Base-by-base conservation (phyloP, 2,888 invertebrate genomes). In the Chorisops tibialis region DNA sequence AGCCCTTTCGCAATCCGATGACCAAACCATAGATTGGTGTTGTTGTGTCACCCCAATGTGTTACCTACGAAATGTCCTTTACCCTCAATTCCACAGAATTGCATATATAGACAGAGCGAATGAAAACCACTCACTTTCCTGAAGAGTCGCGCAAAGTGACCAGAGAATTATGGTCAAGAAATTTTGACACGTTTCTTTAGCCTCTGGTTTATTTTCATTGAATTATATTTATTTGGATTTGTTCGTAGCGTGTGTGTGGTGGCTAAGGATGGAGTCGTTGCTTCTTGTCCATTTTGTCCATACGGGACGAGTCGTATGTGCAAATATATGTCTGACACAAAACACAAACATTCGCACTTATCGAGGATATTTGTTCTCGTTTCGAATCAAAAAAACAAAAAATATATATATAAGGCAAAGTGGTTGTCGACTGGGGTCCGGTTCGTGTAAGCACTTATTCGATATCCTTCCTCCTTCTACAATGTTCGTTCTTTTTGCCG, bases 181-280 rank as follows among this genome's bases (percentile, higher is more conserved):
- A 61, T 52, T 61, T 61, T 61, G 61, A 61, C 61, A 61, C 61
- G 61, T 61, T 61, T 61, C 61, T 54, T 61, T 61, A 35, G n/a
- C 51, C 24, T 22, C 14, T 43, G 43, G 51, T 51, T 51, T 61
- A 51, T 61, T 61, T 51, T 52, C 43, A 51, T 37, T 50, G 60
- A 51, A 61, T 51, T 61, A 48, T 54, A 52, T 54, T 38, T 54
- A 52, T 47, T 61, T 45, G 11, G 9, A 56, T 16, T 37, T 47
- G 37, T 49, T 49, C 59, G 39, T 43, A 43, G 24, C 22, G n/a
- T n/a, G n/a, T n/a, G n/a, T n/a, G n/a, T n/a, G n/a, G n/a, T n/a
- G n/a, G n/a, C n/a, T n/a, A n/a, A n/a, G 30, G 30, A 30, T 35
- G 56, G 14, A 30, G 56, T n/a, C n/a, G 56, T 45, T 18, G 43